Conservation (phyloP, 2,113 vertebrate species). For the Ramphastos sulfuratus region DNA sequence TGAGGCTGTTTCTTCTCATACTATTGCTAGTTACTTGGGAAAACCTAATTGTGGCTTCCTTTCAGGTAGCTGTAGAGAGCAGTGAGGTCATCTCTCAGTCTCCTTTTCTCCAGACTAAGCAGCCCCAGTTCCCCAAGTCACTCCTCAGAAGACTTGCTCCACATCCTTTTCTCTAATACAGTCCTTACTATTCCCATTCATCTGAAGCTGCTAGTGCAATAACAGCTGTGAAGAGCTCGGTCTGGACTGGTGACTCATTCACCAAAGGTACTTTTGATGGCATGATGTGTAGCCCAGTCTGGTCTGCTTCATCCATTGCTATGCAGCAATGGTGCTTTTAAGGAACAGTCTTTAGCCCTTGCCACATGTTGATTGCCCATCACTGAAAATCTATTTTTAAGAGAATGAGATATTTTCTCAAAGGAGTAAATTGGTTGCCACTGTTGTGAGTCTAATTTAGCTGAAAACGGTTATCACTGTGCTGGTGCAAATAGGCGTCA, state of each 20-base stretch:
- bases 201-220: not conserved
- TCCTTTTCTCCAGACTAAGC: too few relatives aligned
- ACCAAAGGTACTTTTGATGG: not conserved
- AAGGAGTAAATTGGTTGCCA: not conserved
- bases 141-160: too few relatives aligned
- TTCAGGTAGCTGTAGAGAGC: too few relatives aligned
- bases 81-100: too few relatives aligned
- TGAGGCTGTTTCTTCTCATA: too few relatives aligned
- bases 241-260: not conserved
- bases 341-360: not conserved
- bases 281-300: not conserved
- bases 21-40: too few relatives aligned
- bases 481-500: not conserved
- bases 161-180: not conserved
- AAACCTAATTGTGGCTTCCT: too few relatives aligned
- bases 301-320: not conserved
- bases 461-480: not conserved
- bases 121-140: too few relatives aligned
- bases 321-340: not conserved
- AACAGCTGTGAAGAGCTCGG: accelerated
- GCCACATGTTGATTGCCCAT: accelerated
- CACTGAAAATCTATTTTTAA: not conserved
- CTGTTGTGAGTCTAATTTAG: not conserved
- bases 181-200: not conserved
- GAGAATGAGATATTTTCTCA: not conserved